A percentile compares a stretch with the other conserved stretches of the same genome.
Conservation (phyloP, 37 sponge, comb jelly and placozoan genomes). For the Spongilla lacustris region DNA sequence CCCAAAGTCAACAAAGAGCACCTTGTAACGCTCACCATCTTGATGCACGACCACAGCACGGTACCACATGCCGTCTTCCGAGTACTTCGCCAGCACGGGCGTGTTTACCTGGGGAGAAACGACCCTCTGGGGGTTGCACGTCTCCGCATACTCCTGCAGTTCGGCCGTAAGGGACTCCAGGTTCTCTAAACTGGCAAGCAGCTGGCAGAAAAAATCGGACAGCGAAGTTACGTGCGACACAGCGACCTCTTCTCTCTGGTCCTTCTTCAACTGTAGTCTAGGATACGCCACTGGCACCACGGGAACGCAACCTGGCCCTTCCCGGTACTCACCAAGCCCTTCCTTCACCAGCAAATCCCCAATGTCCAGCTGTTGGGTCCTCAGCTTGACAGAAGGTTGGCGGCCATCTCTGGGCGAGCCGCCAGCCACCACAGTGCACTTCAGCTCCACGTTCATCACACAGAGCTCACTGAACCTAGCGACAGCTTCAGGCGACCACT, state of each 20-base stretch:
- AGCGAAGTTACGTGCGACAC: conserved; percentile 36
- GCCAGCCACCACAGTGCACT: conserved; percentile 18
- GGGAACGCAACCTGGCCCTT: background rate
- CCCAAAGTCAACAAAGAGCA: conserved; percentile 80
- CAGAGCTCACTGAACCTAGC: conserved; percentile 19
- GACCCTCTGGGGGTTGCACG: background rate
- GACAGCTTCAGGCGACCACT: background rate
- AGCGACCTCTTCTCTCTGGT: conserved; percentile 11
- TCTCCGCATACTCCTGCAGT: conserved; percentile 20
- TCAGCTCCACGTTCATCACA: conserved; percentile 3
- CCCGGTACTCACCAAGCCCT: background rate
- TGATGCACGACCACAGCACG: conserved; percentile 72
- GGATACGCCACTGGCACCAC: background rate
- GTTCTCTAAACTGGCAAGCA: background rate
- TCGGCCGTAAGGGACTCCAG: conserved; percentile 31
- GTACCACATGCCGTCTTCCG: conserved; percentile 68
- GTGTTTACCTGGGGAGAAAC: background rate
- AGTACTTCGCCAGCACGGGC: conserved; percentile 61
- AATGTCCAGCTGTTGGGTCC: background rate
- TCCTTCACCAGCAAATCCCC: background rate
- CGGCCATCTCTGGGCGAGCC: conserved; percentile 57
- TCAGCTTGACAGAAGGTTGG: conserved; percentile 49
- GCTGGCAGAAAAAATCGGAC: conserved; percentile 56
- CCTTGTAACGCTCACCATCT: background rate
- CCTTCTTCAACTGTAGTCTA: background rate